Evolutionary conservation across 2,113 vertebrate species (phyloP).

Genomic region (Siphamia tubifer): DNA sequence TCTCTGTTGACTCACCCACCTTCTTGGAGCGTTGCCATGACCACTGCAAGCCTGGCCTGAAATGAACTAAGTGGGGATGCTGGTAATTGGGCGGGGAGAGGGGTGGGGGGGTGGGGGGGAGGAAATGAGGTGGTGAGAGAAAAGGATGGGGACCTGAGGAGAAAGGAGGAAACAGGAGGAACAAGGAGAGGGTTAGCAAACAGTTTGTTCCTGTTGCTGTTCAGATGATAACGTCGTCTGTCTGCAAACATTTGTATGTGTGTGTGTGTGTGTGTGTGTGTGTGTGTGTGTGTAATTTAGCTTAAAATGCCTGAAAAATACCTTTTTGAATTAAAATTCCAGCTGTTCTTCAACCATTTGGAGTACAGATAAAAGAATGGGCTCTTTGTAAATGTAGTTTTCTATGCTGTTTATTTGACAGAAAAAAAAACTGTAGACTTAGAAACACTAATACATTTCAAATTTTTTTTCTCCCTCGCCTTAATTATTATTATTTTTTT

Average conservation of each 20-base stretch:
- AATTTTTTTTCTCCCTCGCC: too few species aligned
- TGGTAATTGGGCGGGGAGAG: not conserved
- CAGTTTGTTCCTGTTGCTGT: slow-evolving; percentile 22
- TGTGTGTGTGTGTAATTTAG: too few species aligned
- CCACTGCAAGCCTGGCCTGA: slow-evolving; percentile 34
- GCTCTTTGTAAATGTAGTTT: too few species aligned
- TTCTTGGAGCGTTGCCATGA: slow-evolving; percentile 54
- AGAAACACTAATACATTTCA: too few species aligned
- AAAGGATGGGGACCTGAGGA: slow-evolving; percentile 5
- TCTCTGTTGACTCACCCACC: slow-evolving; percentile 60
- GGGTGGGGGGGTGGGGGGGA: not conserved
- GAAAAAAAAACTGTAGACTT: too few species aligned
- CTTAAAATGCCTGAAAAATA: too few species aligned
- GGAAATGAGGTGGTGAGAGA: slow-evolving; percentile 17
- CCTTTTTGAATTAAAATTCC: too few species aligned
- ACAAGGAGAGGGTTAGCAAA: slow-evolving; percentile 21
- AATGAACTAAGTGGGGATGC: slow-evolving; percentile 52
- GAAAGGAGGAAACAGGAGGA: not conserved
- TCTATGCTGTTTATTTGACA: too few species aligned
- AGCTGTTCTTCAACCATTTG: too few species aligned
- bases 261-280: too few species aligned
- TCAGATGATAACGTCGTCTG: slow-evolving; percentile 1
- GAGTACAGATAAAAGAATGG: too few species aligned
- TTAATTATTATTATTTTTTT: too few species aligned
- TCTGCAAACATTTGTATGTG: slow-evolving; percentile 10